Evolutionary conservation across 2,797 vertebrate species (phyloP).

Genomic region (Delichon dasypus): DNA sequence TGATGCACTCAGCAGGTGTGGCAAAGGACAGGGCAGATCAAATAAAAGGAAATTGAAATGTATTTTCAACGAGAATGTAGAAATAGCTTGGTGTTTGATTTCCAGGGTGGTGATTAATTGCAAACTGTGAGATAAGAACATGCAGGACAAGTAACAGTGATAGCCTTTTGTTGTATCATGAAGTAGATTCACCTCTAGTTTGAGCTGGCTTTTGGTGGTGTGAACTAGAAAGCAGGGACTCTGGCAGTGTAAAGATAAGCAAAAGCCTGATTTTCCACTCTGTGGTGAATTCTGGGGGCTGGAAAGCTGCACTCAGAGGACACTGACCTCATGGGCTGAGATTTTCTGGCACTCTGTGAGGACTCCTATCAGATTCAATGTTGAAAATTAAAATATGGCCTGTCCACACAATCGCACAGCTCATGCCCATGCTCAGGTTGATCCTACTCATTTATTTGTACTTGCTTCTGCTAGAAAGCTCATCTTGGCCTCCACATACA

Average conservation of each 20-base stretch:
- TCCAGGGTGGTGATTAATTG: constrained; percentile 63
- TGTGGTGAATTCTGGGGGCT: background rate
- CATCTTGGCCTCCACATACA: background rate
- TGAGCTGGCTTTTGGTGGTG: constrained; percentile 50
- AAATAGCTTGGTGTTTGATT: constrained; percentile 62
- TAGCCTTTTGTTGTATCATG: background rate
- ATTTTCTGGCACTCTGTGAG: background rate
- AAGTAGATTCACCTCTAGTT: constrained; percentile 53
- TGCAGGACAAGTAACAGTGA: constrained; percentile 19
- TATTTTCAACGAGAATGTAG: constrained; percentile 44
- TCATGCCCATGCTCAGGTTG: background rate
- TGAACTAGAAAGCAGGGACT: background rate
- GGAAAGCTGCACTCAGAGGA: background rate
- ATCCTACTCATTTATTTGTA: background rate
- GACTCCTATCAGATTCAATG: background rate
- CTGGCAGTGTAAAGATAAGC: background rate
- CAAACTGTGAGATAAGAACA: constrained; percentile 39
- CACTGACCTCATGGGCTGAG: background rate
- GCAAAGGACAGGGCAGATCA: constrained; percentile 33
- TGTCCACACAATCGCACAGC: background rate
- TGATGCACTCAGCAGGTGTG: constrained; percentile 34
- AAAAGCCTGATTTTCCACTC: background rate
- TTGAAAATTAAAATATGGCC: background rate
- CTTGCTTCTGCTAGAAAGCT: background rate
- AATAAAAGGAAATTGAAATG: constrained; percentile 58